Conservation (phyloP, 92 coral and sea anemone species). For the Galaxea fascicularis region DNA sequence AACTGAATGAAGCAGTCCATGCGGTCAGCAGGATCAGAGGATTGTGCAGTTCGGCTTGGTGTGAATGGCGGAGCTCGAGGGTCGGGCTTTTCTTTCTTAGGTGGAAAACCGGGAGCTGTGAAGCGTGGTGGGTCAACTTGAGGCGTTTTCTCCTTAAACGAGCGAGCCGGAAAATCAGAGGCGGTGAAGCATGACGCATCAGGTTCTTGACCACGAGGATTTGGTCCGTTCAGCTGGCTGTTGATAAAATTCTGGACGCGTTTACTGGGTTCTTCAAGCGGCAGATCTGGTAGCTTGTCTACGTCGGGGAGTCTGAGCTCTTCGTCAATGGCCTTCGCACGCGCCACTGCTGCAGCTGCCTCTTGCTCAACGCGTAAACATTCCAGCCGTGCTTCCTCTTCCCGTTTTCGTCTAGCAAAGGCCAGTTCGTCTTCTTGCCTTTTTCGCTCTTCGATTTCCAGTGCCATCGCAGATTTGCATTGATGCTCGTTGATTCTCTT, state of each 20-base stretch:
- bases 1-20: slow-evolving; percentile 3
- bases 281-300: not conserved
- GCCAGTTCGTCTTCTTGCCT: too few species aligned
- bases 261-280: not conserved
- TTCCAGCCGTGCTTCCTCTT: slow-evolving; percentile 33
- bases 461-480: not conserved
- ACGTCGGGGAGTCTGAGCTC: not conserved
- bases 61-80: not conserved
- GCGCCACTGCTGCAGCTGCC: not conserved
- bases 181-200: too few species aligned
- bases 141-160: not conserved
- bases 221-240: not conserved
- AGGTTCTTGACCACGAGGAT: too few species aligned
- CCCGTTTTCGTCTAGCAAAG: slow-evolving; percentile 7
- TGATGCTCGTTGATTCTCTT: not conserved
- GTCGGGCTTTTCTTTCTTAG: not conserved
- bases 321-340: slow-evolving; percentile 14
- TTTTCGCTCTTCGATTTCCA: slow-evolving; percentile 17
- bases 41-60: not conserved
- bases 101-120: too few species aligned
- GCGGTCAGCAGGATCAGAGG: not conserved
- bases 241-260: slow-evolving; percentile 16
- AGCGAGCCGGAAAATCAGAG: too few species aligned
- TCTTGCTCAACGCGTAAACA: slow-evolving; percentile 12
- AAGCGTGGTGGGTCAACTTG: not conserved